Evolutionary conservation across 2,888 invertebrate genomes (phyloP), one percentile per base, ranked within the genome.

Genomic region (Glyphotaelius pellucidus): DNA sequence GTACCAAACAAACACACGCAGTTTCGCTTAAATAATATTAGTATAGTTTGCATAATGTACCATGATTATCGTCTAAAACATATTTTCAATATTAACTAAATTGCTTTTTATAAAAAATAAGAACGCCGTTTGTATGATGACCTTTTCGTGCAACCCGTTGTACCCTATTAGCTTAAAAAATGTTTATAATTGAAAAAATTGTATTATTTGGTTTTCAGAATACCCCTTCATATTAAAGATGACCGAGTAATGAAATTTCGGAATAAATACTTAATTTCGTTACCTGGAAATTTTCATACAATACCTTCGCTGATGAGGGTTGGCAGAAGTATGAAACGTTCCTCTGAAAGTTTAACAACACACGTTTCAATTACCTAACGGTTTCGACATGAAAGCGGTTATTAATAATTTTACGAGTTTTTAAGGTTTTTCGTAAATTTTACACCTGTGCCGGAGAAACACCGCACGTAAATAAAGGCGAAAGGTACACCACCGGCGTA

Each of bases 351-450:
- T 81, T 81, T 32, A 32, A 81, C 31, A 81, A 81, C 81, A 81
- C 81, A 81, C 81, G 81, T 81, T 32, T 81, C 81, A 81, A 81
- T 81, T 81, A 81, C 81, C 30, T 31, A 81, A 81, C 15, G 81
- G 81, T 19, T 81, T 32, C 81, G 81, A 81, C 81, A 67, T 81
- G 32, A 81, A 81, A 81, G 19, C 81, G 81, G 31, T 31, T 31
- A 81, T 81, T 15, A 81, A 81, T 15, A 81, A 81, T 81, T 81
- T 81, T 32, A 81, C 19, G 81, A 32, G 32, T 81, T 81, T 81
- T 81, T 81, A 32, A 81, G 81, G 81, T 81, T 31, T 32, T 81
- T 15, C 32, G 32, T 32, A 81, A 81, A 81, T 31, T 31, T 81
- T 81, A 81, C 81, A 81, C 32, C 81, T 31, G 32, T 19, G 30